Base-by-base conservation (phyloP, 2,797 vertebrate species). In the Siniperca undulata region DNA sequence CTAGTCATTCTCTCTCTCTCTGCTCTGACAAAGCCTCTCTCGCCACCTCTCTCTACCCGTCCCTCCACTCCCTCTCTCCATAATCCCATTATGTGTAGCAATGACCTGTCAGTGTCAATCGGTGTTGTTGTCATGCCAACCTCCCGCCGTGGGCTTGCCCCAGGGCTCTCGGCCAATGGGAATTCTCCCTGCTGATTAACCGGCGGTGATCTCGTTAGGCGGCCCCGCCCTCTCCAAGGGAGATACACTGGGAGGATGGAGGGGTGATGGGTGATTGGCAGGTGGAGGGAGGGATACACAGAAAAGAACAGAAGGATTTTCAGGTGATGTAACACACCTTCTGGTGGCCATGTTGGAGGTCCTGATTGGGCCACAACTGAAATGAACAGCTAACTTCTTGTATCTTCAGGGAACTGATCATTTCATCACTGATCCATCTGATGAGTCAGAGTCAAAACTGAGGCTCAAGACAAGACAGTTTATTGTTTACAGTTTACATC, bases 71-170 rank as follows among this genome's bases (percentile, higher is more conserved):
- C 61, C 36, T 42, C 48, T 13, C 81, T 58, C 80, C 74, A 59
- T 95, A 95, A 95, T 95, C 94, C 92, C 91, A 94, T 95, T 95
- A 94, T 92, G 93, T 93, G 92, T 86, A 78, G 87, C 86, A 87
- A 89, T 78, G 88, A 90, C 78, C 92, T 93, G 94, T 93, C 94
- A 90, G 82, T 92, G 91, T 92, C 92, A 87, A 94, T 96, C 93
- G 91, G 86, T 68, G 81, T 86, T 86, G 92, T 93, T 89, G 89
- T 89, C 92, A 89, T 91, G 92, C 77, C 86, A 68, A 85, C 85
- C 74, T 80, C 81, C 83, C 53, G 38, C 86, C 80, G 67, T 27
- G 78, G 80, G 78, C 81, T 30, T 59, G 52, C 52, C 81, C 62
- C 27, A 10, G 60, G 76, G 40, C 55, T 24, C 72, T 42, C 17